Evolutionary conservation across 2,888 invertebrate genomes (phyloP).

Genomic region (Nomada ferruginata): DNA sequence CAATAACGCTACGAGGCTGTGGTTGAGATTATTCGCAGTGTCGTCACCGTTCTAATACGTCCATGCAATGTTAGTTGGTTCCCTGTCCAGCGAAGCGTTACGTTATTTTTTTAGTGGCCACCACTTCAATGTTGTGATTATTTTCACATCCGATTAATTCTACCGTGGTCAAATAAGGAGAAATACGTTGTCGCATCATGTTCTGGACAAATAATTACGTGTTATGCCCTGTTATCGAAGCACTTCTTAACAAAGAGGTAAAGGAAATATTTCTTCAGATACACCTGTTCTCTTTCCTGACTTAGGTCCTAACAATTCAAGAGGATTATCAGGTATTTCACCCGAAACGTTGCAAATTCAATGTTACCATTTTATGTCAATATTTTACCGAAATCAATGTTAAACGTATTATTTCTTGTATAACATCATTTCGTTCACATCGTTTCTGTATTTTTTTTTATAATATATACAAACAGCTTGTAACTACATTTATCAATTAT

Average conservation of each 20-base stretch:
- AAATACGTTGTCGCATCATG: constrained; percentile 84
- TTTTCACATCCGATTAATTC: constrained; percentile 54
- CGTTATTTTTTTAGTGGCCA: constrained; percentile 61
- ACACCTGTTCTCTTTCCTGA: constrained; percentile 1
- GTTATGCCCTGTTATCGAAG: constrained; percentile 90
- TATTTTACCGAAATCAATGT: background rate
- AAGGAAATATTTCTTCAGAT: constrained; percentile 17
- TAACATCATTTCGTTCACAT: background rate
- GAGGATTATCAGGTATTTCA: background rate
- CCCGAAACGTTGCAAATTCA: background rate
- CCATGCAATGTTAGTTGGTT: constrained; percentile 71
- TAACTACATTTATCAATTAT: background rate
- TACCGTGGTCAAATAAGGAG: constrained; percentile 40
- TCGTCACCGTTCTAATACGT: constrained; percentile 42
- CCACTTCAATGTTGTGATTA: constrained; percentile 68
- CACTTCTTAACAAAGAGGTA: constrained; percentile 92
- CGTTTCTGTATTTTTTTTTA: background rate
- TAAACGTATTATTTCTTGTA: constrained; percentile 1
- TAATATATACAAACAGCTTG: background rate
- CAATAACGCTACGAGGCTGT: constrained; percentile 23
- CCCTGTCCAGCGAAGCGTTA: constrained; percentile 55
- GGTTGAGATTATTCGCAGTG: constrained; percentile 30
- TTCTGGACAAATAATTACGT: constrained; percentile 93
- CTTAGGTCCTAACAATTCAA: background rate
- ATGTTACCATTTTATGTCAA: background rate